These are phyloP conservation scores for Propithecus coquereli DNA, from an alignment of 2,113 vertebrate genomes.

Conservation along the genomic window DNA sequence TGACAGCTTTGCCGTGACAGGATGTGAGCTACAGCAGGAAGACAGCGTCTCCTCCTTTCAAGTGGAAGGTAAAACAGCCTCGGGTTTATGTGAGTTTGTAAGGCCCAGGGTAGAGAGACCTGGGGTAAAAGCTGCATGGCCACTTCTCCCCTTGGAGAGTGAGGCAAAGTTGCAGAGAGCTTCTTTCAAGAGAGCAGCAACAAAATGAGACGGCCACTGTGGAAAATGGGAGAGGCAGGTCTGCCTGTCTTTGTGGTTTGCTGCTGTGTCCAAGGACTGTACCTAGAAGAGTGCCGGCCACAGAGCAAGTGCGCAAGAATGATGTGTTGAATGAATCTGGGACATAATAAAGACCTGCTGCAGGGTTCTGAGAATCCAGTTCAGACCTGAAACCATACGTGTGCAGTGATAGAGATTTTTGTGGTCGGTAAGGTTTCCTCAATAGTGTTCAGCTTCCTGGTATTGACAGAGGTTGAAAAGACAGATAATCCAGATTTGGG, in stretches of 20 bases:
- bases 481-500: neutral
- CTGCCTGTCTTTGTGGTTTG: neutral
- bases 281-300: neutral
- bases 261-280: neutral
- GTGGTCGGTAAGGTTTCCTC: neutral
- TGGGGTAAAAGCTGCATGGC: neutral
- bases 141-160: neutral
- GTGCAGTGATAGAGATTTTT: neutral
- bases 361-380: neutral
- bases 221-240: neutral
- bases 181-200: neutral
- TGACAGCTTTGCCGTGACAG: neutral
- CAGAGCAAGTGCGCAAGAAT: neutral
- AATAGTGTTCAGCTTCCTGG: neutral
- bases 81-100: neutral
- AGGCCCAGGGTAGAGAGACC: neutral
- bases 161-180: neutral
- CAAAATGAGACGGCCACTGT: neutral
- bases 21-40: neutral
- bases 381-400: neutral
- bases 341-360: rapidly evolving
- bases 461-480: neutral
- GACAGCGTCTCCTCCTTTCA: neutral
- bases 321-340: neutral
- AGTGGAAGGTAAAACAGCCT: neutral